phyloP scores from a whole-genome alignment of 2,888 invertebrate species.

The Mythimna vitellina region DNA sequence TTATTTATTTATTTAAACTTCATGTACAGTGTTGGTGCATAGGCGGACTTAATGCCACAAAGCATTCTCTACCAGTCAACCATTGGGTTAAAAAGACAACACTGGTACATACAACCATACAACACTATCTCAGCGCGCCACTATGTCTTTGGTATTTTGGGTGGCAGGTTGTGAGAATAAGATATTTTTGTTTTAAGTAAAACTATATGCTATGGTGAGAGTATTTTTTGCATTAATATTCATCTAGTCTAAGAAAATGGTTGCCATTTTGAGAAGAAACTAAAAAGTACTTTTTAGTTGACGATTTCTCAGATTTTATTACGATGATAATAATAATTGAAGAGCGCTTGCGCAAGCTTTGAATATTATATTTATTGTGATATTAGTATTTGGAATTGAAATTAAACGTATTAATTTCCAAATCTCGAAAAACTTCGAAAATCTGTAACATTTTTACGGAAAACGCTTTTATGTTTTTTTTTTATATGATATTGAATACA shows the following conservation, averaged over 20 bases:
- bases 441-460: not conserved
- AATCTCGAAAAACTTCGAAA: not conserved
- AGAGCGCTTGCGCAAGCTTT: not conserved
- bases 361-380: slow-evolving; percentile 1
- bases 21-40: too few species aligned
- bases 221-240: slow-evolving; percentile 20
- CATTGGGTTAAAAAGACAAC: too few species aligned
- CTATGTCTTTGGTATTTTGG: slow-evolving; percentile 6
- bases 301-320: slow-evolving; percentile 26
- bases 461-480: not conserved
- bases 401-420: not conserved
- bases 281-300: slow-evolving; percentile 11
- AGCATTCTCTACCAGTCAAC: too few species aligned
- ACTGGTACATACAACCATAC: too few species aligned
- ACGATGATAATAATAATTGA: not conserved
- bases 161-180: slow-evolving; percentile 8
- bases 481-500: too few species aligned
- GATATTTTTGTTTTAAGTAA: not conserved
- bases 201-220: not conserved
- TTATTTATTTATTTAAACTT: too few species aligned
- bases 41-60: too few species aligned
- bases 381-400: too few species aligned
- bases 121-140: slow-evolving; percentile 4
- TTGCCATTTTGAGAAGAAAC: slow-evolving; percentile 40
- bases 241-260: slow-evolving; percentile 46